phyloP scores from a whole-genome alignment of 2,113 vertebrate genomes.

The Paratilapia polleni region DNA sequence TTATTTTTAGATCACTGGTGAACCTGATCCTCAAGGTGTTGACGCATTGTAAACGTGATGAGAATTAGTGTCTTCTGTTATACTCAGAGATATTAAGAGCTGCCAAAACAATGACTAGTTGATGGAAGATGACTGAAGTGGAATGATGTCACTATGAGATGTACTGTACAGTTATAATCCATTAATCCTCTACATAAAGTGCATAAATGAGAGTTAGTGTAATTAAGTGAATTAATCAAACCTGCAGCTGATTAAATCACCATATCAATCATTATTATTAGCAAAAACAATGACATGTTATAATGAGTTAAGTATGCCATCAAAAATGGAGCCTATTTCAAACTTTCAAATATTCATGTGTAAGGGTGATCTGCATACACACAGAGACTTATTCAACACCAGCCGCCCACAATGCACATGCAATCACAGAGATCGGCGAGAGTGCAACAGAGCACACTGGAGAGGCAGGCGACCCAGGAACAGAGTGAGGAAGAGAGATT shows the following conservation, averaged over 20 bases:
- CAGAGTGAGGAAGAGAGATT: constrained; percentile 64
- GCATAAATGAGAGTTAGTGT: neutral
- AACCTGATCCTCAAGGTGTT: constrained; percentile 21
- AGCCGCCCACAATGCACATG: constrained; percentile 39
- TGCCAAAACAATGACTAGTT: constrained; percentile 4
- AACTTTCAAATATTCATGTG: neutral
- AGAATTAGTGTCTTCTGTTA: constrained; percentile 14
- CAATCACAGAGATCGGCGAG: constrained; percentile 63
- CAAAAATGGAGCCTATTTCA: constrained; percentile 6
- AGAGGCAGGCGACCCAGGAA: constrained; percentile 47
- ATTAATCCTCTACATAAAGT: neutral
- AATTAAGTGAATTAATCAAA: neutral
- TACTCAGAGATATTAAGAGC: neutral
- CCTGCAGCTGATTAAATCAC: neutral
- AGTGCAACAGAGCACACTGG: constrained; percentile 39
- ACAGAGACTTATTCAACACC: constrained; percentile 57
- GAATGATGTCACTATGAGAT: neutral
- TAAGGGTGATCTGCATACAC: constrained; percentile 6
- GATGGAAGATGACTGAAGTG: neutral
- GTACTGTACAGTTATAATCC: neutral
- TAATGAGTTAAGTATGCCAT: neutral
- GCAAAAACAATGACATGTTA: neutral
- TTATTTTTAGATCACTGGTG: constrained; percentile 34
- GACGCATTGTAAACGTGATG: neutral
- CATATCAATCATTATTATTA: neutral